phyloP scores from a whole-genome alignment of 2,888 invertebrate species.

The Laothoe populi region DNA sequence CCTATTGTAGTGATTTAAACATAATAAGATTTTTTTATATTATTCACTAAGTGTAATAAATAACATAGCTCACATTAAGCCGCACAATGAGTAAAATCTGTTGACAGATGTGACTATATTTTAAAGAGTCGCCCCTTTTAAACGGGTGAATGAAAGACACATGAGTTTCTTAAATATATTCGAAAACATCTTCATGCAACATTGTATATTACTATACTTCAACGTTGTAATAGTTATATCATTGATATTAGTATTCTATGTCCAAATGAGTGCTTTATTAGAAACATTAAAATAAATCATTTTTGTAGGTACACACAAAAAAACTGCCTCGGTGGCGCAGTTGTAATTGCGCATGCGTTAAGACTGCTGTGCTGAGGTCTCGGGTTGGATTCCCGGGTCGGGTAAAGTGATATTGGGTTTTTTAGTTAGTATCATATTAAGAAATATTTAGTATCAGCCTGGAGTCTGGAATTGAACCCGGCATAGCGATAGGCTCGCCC shows the following conservation, averaged over 20 bases:
- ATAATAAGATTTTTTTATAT: not conserved
- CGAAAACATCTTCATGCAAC: not conserved
- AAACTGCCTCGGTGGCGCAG: too few relatives aligned
- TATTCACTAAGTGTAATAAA: not conserved
- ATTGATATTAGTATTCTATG: not conserved
- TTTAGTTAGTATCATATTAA: too few relatives aligned
- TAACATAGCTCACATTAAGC: not conserved
- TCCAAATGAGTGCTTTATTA: not conserved
- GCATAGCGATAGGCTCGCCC: too few relatives aligned
- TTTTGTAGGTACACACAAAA: too few relatives aligned
- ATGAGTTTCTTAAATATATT: conserved; percentile 6
- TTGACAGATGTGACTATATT: not conserved
- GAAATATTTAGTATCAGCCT: too few relatives aligned
- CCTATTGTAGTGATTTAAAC: too few relatives aligned
- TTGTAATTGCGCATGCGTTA: too few relatives aligned
- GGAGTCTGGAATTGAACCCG: too few relatives aligned
- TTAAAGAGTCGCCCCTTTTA: not conserved
- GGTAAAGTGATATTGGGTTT: too few relatives aligned
- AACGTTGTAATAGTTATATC: not conserved
- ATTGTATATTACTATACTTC: not conserved
- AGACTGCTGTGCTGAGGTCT: too few relatives aligned
- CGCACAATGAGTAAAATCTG: not conserved
- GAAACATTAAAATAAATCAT: too few relatives aligned
- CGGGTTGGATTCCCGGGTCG: too few relatives aligned
- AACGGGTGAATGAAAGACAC: conserved; percentile 5